Base-by-base conservation (phyloP, 1,140 invertebrate species). In the Phthorimaea operculella region DNA sequence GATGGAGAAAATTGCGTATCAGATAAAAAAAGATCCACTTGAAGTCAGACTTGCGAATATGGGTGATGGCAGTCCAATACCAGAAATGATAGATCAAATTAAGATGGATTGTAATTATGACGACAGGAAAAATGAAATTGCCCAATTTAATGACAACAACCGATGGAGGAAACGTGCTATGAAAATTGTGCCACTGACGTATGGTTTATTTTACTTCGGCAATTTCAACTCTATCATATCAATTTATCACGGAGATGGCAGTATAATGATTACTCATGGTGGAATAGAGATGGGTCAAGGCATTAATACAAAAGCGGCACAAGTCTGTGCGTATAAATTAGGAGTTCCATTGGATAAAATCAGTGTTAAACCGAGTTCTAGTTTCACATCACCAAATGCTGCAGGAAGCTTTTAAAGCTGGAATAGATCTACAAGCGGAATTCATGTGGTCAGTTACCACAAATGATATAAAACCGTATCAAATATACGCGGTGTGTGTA, bases 1-100 rank as follows among this genome's bases (percentile, higher is more conserved):
- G 17, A 95, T 97, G 89, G 94, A 97, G 64, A 91, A 94, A 71
- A 92, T 96, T 60, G 90, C 94, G 0, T 88, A 87, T 54, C 84
- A 75, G 45, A 69, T 92, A 9, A 85, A 88, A 2, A 87, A 89
- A 63, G 93, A 96, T 85, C 90, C 94, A 0, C 55, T 90, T 1
- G 87, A 92, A 68, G 89, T 94, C 0, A 86, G 90, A 55, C 62
- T 90, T 18, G 76, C 72, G 9, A 94, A 95, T 70, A 85, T 93
- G 66, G 70, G 68, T 9, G 65, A 79, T 11, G 74, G 82, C 4
- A 79, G 80, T 63, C 84, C 86, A 52, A 72, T 89, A 55, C 68
- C 73, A 10, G 79, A 86, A n/a, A 87, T 92, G 73, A 85, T 92
- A 18, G 72, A 88, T 28, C 87, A 90, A 18, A 58, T 92, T n/a